Evolutionary conservation across 1,140 invertebrate species (phyloP).

Genomic region (Tetragnatha versicolor): DNA sequence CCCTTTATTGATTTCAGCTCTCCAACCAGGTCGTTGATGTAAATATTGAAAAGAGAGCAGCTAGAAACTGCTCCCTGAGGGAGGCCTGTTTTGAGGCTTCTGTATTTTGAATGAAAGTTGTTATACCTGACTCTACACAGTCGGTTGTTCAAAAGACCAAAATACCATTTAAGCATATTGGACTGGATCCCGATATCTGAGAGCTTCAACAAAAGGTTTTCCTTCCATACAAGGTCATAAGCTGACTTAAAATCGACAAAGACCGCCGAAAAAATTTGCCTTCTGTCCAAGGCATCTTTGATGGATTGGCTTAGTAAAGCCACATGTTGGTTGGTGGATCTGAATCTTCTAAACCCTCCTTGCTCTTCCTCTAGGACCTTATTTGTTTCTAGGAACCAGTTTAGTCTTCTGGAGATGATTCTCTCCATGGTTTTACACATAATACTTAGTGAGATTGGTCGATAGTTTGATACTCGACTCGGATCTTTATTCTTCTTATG

Average conservation of each 20-base stretch:
- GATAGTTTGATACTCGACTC: not conserved
- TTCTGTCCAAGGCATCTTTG: not conserved
- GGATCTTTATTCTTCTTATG: constrained; percentile 7
- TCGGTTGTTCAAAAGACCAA: not conserved
- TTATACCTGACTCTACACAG: not conserved
- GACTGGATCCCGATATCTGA: not conserved
- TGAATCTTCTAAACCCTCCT: not conserved
- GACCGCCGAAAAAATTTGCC: not conserved
- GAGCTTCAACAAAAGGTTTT: constrained; percentile 1
- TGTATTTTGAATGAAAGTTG: not conserved
- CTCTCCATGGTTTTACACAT: not conserved
- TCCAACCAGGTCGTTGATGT: not conserved
- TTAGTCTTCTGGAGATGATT: constrained; percentile 15
- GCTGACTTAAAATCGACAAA: not conserved
- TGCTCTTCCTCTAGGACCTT: not conserved
- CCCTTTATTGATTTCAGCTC: not conserved
- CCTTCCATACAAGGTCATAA: constrained; percentile 11
- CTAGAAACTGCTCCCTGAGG: not conserved
- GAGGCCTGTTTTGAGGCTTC: not conserved
- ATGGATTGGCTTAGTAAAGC: not conserved
- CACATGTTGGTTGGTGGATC: constrained; percentile 12
- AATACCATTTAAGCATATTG: constrained; percentile 5
- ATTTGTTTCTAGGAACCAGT: constrained; percentile 3
- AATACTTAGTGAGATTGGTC: not conserved
- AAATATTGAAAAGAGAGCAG: not conserved